Percentiles rank a stretch among this genome's conserved stretches.
These are phyloP conservation scores for Tetragnatha versicolor DNA, from an alignment of 1,140 invertebrate genomes.

Conservation along the genomic window DNA sequence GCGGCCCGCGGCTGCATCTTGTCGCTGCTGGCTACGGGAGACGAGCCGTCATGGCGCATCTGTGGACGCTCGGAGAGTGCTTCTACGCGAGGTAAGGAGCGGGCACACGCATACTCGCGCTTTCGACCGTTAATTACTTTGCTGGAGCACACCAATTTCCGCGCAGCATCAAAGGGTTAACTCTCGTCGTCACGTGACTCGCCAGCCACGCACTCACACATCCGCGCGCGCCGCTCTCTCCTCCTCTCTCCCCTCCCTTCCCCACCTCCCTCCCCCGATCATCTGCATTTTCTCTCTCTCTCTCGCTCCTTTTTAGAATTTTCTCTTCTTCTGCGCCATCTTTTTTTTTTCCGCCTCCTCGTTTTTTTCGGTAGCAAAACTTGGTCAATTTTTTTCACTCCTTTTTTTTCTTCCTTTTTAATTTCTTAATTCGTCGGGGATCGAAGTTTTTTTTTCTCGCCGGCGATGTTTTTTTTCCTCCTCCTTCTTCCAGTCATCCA, in stretches of 20 bases:
- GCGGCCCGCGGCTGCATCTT: slow-evolving; percentile 52
- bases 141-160: slow-evolving; percentile 55
- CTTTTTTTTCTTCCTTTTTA: slow-evolving; percentile 4
- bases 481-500: background rate
- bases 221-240: slow-evolving; percentile 27
- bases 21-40: background rate
- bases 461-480: background rate
- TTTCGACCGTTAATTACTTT: slow-evolving; percentile 56
- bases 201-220: slow-evolving; percentile 21
- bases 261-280: background rate
- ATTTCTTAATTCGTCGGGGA: background rate
- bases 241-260: background rate
- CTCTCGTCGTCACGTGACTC: slow-evolving; percentile 51
- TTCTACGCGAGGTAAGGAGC: slow-evolving; percentile 24
- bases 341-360: background rate
- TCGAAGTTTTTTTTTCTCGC: slow-evolving; percentile 4
- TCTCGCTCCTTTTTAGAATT: background rate
- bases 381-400: too few species aligned
- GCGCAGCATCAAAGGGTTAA: slow-evolving; percentile 56
- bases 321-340: background rate
- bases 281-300: slow-evolving; percentile 19
- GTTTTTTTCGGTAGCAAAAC: slow-evolving; percentile 17
- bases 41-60: slow-evolving; percentile 52
- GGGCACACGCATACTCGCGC: slow-evolving; percentile 43
- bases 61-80: background rate